Base-by-base conservation (phyloP, 1,140 invertebrate genomes). In the Proales similis region DNA sequence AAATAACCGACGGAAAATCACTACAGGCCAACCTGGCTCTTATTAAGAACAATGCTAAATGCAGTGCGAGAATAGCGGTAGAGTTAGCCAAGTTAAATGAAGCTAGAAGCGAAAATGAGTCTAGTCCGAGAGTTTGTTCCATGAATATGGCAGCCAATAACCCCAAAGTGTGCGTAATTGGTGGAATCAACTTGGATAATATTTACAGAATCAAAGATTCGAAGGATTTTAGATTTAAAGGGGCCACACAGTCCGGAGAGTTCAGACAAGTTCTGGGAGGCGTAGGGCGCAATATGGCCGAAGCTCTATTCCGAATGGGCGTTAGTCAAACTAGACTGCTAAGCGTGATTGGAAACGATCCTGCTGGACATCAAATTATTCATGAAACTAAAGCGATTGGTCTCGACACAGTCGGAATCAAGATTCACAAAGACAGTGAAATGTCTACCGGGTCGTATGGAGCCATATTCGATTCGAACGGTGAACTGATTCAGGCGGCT, bases 271-370 rank as follows among this genome's bases (percentile, higher is more conserved):
- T 71, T 19, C 47, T 53, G 11, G 91, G 90, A 2, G 90, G 91
- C 9, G 92, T 96, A 0, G 91, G 82, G 0, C 79, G 90, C 29
- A 96, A 95, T 70, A 79, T 94, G n/a, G 86, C 87, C 0, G 87
- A 91, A 66, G 85, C 85, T 42, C 74, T 95, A 6, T 79, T 79
- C 48, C 82, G 85, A 66, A 77, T 94, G 4, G 82, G 83, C 17
- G 78, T 74, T 24, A 65, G 77, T 4, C 70, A 76, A 2, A 68
- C 71, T 11, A 76, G 82, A 43, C 80, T 94, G 30, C 78, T 96
- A 48, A 87, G 88, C 0, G 84, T 84, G 1, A 75, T 94, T 38
- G 90, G 89, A 0, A 77, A 83, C 42, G 87, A 90, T 73, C 69
- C 78, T 4, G 71, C 76, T 65, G 74, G 70, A 74, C 63, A 67